phyloP scores from a whole-genome alignment of 92 coral and sea anemone species.

The Zoanthus sociatus region DNA sequence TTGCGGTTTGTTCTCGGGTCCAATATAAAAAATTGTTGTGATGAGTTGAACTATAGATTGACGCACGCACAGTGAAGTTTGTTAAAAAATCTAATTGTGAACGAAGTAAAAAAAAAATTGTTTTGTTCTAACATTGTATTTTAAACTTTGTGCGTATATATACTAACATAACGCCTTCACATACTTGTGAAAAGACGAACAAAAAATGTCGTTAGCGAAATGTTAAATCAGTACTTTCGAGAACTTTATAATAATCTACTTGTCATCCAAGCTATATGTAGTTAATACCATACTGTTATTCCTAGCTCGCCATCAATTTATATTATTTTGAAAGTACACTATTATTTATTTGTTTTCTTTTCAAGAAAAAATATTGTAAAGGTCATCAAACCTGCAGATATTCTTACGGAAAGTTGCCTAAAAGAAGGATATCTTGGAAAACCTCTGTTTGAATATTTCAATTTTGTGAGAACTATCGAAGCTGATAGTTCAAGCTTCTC shows the following conservation, averaged over 20 bases:
- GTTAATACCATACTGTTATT: too few species aligned
- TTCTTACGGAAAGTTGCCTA: too few species aligned
- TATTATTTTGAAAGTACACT: too few species aligned
- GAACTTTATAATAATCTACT: background rate
- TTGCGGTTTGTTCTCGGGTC: background rate
- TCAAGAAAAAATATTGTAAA: too few species aligned
- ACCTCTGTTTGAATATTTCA: too few species aligned
- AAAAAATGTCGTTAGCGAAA: background rate
- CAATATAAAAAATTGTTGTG: constrained; percentile 1
- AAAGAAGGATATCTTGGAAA: too few species aligned
- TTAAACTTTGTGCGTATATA: background rate
- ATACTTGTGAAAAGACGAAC: background rate
- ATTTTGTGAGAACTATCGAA: too few species aligned
- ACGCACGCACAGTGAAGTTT: background rate
- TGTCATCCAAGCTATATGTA: background rate
- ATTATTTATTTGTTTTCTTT: too few species aligned
- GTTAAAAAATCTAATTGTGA: background rate
- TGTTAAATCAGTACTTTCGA: background rate
- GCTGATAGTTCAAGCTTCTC: too few species aligned
- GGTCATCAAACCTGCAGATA: too few species aligned
- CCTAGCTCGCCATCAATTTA: too few species aligned
- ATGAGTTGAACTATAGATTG: background rate
- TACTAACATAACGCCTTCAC: background rate
- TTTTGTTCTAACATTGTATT: background rate
- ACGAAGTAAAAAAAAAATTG: background rate